A percentile compares a stretch with the other conserved stretches of the same genome.
These are phyloP conservation scores for Pyrrhia umbra DNA, from an alignment of 2,888 invertebrate species.

Conservation along the genomic window DNA sequence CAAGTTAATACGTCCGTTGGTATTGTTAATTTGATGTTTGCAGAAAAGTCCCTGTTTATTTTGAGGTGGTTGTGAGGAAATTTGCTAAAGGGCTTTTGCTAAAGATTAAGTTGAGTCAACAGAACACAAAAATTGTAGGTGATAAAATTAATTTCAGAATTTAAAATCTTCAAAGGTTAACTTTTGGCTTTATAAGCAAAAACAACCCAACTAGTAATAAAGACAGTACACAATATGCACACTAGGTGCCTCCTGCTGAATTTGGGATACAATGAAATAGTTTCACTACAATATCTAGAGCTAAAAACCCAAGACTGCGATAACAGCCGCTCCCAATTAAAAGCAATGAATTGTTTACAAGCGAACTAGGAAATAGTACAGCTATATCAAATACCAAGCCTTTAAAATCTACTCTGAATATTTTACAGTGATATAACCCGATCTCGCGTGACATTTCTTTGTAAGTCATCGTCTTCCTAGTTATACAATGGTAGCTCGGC, in stretches of 20 bases:
- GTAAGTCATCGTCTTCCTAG: constrained; percentile 56
- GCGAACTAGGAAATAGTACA: constrained; percentile 1
- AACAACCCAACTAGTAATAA: too few species aligned
- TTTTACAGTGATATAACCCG: constrained; percentile 43
- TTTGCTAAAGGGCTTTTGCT: neutral
- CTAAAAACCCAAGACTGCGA: too few species aligned
- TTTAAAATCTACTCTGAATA: constrained; percentile 27
- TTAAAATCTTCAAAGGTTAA: too few species aligned
- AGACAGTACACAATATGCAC: too few species aligned
- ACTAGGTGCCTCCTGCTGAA: too few species aligned
- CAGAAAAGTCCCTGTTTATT: constrained; percentile 13
- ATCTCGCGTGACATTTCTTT: constrained; percentile 59
- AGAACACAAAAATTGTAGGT: neutral
- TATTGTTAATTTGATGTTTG: constrained; percentile 33
- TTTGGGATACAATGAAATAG: neutral
- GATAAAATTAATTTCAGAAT: too few species aligned
- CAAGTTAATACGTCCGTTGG: constrained; percentile 38
- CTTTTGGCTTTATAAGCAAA: too few species aligned
- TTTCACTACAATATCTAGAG: too few species aligned
- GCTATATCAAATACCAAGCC: constrained; percentile 15
- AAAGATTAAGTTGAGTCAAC: neutral
- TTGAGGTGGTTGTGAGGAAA: neutral
- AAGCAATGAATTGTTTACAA: neutral
- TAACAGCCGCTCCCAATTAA: constrained; percentile 2
- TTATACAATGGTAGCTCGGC: constrained; percentile 48